These are phyloP conservation scores for Phengaris alcon DNA, from an alignment of 2,888 invertebrate genomes.

Conservation along the genomic window DNA sequence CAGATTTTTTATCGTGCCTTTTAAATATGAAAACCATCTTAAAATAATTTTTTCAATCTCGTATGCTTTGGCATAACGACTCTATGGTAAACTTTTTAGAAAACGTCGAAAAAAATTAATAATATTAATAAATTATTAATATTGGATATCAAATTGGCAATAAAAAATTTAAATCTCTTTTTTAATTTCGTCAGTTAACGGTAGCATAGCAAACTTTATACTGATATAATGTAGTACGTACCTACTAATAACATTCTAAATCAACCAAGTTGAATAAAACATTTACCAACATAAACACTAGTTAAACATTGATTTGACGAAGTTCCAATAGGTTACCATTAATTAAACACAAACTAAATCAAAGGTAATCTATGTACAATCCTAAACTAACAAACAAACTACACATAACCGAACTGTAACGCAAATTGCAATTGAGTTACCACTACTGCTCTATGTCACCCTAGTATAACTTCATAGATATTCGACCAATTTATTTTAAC, in stretches of 20 bases:
- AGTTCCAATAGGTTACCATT: background rate
- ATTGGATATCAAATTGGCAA: no score
- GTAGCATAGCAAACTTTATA: no score
- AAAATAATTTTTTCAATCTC: background rate
- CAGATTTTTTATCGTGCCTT: background rate
- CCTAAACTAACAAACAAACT: conserved; percentile 19
- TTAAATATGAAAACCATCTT: background rate
- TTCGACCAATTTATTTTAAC: background rate
- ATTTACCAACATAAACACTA: no score
- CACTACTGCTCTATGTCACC: background rate
- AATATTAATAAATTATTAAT: no score
- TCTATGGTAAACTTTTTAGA: no score
- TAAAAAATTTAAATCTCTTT: no score
- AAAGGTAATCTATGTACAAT: conserved; percentile 18
- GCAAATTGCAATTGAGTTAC: conserved; percentile 11
- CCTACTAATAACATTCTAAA: no score
- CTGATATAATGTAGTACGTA: no score
- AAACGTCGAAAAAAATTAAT: no score
- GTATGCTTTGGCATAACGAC: background rate
- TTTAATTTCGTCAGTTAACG: no score
- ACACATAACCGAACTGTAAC: background rate
- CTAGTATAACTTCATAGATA: background rate
- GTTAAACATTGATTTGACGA: background rate
- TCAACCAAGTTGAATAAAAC: no score
- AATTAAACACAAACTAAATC: conserved; percentile 21